Conservation (phyloP, 2,888 invertebrate species). For the Drosophila diplacantha region DNA sequence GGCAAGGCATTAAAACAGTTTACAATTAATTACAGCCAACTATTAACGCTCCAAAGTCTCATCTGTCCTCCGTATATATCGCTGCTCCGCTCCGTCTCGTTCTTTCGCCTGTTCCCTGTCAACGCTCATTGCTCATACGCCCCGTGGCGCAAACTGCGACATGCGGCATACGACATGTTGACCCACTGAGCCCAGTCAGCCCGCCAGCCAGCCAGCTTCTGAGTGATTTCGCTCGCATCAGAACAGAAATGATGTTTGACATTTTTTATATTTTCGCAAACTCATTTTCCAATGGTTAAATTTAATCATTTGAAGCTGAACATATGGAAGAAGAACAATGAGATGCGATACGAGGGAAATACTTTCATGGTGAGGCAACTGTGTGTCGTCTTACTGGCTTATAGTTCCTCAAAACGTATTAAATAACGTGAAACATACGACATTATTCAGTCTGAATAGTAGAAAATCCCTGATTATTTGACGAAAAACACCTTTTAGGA, state of each 20-base stretch:
- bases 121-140: slow-evolving; percentile 56
- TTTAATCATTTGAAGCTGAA: slow-evolving; percentile 12
- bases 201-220: slow-evolving; percentile 16
- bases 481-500: neutral
- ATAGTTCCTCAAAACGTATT: neutral
- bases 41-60: slow-evolving; percentile 48
- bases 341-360: slow-evolving; percentile 11
- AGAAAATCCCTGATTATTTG: neutral
- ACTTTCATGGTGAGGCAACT: slow-evolving; percentile 5
- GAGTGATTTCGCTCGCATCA: slow-evolving; percentile 25
- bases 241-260: slow-evolving; percentile 38
- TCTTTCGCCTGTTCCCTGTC: slow-evolving; percentile 38
- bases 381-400: neutral
- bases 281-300: slow-evolving; percentile 22
- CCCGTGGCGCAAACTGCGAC: slow-evolving; percentile 46
- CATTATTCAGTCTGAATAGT: neutral
- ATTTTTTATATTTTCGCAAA: slow-evolving; percentile 29
- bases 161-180: slow-evolving; percentile 38
- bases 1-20: slow-evolving; percentile 55
- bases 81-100: slow-evolving; percentile 14
- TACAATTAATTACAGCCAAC: slow-evolving; percentile 62
- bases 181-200: slow-evolving; percentile 41
- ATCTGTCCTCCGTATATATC: slow-evolving; percentile 15
- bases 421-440: neutral
- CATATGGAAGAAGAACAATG: slow-evolving; percentile 29